A percentile compares a stretch with the other conserved stretches of the same genome.
Evolutionary conservation across 2,797 vertebrate genomes (phyloP).

Genomic region (Danio tinwini): DNA sequence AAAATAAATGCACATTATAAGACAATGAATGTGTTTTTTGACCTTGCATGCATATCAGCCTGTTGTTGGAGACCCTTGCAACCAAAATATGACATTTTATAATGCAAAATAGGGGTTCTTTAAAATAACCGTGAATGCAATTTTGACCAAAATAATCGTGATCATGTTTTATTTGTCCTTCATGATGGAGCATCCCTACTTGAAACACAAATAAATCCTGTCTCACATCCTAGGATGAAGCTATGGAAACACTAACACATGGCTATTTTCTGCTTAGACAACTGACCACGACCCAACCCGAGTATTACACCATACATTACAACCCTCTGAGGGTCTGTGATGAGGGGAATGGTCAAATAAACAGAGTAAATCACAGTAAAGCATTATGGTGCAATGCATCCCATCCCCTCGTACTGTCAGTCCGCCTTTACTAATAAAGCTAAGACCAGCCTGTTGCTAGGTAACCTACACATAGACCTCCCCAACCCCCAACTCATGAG

Average conservation of each 20-base stretch:
- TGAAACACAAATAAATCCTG: slow-evolving; percentile 22
- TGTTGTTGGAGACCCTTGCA: no score
- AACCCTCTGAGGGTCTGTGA: slow-evolving; percentile 35
- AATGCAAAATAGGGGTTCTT: no score
- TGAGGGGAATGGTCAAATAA: slow-evolving; percentile 64
- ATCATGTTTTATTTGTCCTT: no score
- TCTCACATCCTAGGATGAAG: not conserved
- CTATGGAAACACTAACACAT: not conserved
- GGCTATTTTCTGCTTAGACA: not conserved
- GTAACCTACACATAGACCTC: slow-evolving; percentile 77
- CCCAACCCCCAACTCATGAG: slow-evolving; percentile 58
- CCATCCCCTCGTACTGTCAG: slow-evolving; percentile 46
- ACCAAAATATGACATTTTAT: no score
- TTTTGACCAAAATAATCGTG: no score
- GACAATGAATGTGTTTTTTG: no score
- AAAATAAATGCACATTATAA: no score
- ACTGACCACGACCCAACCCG: not conserved
- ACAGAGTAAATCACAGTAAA: slow-evolving; percentile 67
- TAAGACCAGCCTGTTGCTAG: slow-evolving; percentile 81
- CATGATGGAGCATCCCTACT: no score
- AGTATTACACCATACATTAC: slow-evolving; percentile 20
- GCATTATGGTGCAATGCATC: slow-evolving; percentile 52
- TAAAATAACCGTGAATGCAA: no score
- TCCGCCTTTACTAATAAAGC: slow-evolving; percentile 62
- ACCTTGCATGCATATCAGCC: no score